Base-by-base conservation (phyloP, 2,797 vertebrate genomes). In the Thalassophryne amazonica region DNA sequence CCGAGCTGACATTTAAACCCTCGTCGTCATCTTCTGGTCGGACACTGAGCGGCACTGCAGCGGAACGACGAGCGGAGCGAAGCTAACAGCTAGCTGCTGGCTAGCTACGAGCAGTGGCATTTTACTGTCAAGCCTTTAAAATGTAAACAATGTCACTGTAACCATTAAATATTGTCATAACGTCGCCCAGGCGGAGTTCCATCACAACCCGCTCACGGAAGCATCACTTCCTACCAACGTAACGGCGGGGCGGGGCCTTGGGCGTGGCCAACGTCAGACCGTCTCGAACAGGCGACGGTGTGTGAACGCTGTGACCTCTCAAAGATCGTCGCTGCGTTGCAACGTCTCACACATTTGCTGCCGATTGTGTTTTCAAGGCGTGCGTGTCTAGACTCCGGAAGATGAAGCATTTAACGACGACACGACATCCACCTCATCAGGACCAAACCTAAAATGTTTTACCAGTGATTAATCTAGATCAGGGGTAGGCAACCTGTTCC, bases 1-100 rank as follows among this genome's bases (percentile, higher is more conserved):
- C 28, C 19, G 33, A 19, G 31, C 34, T 21, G 66, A 43, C 60
- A 51, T 55, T 27, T 39, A 60, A 61, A 83, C 89, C 84, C 86
- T 78, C 74, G 25, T 70, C 77, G 38, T 61, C 74, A 72, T 63
- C 43, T 38, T 54, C 42, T 59, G 32, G 2, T 64, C 66, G 53
- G 58, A 48, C 51, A 69, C 21, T 10, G 53, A 4, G 54, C 22
- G 39, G 4, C 12, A 64, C 72, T 22, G 70, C 64, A 38, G 75
- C 67, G 2, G 66, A 42, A 33, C 75, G n/a, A n/a, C n/a, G n/a
- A n/a, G n/a, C n/a, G n/a, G n/a, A 65, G 75, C 75, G 58, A 66
- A 40, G 69, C 83, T 23, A 42, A 29, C 39, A 2, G 54, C 59
- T 4, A 25, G 34, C 48, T 16, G 37, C 40, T 10, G 47, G 59